Base-by-base conservation (phyloP, 2,113 vertebrate genomes). In the Arothron firmamentum region DNA sequence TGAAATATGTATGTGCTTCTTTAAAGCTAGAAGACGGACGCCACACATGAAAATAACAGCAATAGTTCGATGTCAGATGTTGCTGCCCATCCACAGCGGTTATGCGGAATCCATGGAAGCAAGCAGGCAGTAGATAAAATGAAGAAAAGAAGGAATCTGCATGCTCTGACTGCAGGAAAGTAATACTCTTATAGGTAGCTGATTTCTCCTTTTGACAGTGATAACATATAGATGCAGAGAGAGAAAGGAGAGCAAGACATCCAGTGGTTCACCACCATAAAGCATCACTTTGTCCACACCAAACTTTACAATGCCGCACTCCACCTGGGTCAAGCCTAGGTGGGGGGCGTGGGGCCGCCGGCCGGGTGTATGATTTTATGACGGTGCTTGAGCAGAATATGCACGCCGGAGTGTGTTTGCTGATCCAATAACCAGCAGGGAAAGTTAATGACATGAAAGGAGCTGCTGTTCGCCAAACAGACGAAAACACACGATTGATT, bases 361-460 rank as follows among this genome's bases (percentile, higher is more conserved):
- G 70, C 72, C 54, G 51, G 69, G 76, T 74, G 79, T 69, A 65
- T 48, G 62, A 69, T 68, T 89, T 85, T 85, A 88, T 78, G 83
- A 61, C 46, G 53, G 74, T 75, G 78, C 78, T 80, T 50, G 25
- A 77, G 85, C 77, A 59, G 71, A 84, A 82, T 70, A 70, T 68
- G 71, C 74, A 66, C 79, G 72, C 68, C 75, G 42, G 67, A 74
- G 70, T 54, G 71, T 87, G 83, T 88, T 89, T 89, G 83, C 86
- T 67, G 75, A 80, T 83, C 77, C 79, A 85, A 84, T 88, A 83
- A 85, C 77, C 75, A 70, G 67, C 74, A 74, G 75, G 71, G 72
- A 79, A 88, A 81, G 85, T 78, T 86, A 88, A 85, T 87, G 79
- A 77, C 83, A 76, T 83, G 75, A 87, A 81, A 87, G 66, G 62